phyloP scores from a whole-genome alignment of 1,140 invertebrate genomes.

The Atta texana region DNA sequence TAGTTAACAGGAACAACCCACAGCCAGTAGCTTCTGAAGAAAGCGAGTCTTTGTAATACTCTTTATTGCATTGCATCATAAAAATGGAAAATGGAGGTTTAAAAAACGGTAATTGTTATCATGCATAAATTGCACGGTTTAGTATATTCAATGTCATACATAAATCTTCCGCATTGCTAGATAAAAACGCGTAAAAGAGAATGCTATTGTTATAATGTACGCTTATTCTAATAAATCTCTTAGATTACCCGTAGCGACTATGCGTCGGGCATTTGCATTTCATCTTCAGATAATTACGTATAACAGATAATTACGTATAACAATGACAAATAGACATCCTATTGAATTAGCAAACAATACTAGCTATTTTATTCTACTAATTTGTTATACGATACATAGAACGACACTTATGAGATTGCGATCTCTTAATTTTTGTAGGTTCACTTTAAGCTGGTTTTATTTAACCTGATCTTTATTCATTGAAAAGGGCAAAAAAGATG shows the following conservation, averaged over 20 bases:
- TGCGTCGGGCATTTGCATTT: constrained; percentile 22
- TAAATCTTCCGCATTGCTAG: constrained; percentile 18
- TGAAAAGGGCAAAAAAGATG: neutral
- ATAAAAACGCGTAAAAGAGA: constrained; percentile 37
- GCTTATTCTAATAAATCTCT: constrained; percentile 17
- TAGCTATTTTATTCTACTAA: constrained; percentile 13
- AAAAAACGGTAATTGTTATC: constrained; percentile 12
- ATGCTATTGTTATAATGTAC: neutral
- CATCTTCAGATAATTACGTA: constrained; percentile 28
- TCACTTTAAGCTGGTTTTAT: neutral
- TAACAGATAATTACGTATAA: constrained; percentile 14
- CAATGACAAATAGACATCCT: neutral
- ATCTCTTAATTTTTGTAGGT: neutral
- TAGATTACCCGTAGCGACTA: constrained; percentile 15
- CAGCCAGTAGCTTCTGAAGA: constrained; percentile 9
- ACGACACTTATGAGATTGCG: neutral
- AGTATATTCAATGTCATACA: neutral
- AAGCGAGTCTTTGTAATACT: constrained; percentile 28
- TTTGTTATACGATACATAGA: constrained; percentile 1
- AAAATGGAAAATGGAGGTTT: constrained; percentile 13
- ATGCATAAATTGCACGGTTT: neutral
- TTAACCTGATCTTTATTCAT: neutral
- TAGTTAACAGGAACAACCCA: constrained; percentile 29
- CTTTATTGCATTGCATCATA: constrained; percentile 15
- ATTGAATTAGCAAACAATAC: constrained; percentile 35